These are phyloP conservation scores for Nemotelus pantherinus DNA, from an alignment of 2,888 invertebrate species.

Conservation along the genomic window DNA sequence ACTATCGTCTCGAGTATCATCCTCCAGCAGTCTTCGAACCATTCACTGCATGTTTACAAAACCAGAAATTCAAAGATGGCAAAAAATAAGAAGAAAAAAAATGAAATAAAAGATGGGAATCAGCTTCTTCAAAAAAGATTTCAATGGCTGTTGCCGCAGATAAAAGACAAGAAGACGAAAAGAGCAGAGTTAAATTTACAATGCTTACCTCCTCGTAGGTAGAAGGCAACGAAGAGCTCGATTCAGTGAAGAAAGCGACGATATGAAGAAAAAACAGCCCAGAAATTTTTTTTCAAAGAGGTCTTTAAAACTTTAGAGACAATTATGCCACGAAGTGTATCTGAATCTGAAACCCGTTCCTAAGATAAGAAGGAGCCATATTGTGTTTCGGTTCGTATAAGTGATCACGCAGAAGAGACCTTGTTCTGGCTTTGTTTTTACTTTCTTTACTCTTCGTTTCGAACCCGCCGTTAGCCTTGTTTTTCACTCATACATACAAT, in stretches of 20 bases:
- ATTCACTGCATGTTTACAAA: slow-evolving; percentile 8
- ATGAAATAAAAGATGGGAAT: slow-evolving; percentile 17
- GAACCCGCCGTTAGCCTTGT: neutral
- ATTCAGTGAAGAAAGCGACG: slow-evolving; percentile 13
- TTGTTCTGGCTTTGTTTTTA: slow-evolving; percentile 9
- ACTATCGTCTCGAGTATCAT: slow-evolving; percentile 48
- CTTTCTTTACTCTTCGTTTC: neutral
- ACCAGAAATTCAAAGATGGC: slow-evolving; percentile 28
- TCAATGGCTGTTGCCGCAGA: slow-evolving; percentile 26
- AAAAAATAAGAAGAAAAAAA: slow-evolving; percentile 12
- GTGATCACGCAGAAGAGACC: slow-evolving; percentile 32
- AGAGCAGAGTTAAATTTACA: slow-evolving; percentile 10
- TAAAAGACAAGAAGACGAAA: slow-evolving; percentile 22
- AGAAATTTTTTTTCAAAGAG: slow-evolving; percentile 5
- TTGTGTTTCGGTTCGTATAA: slow-evolving; percentile 31
- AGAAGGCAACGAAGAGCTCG: slow-evolving; percentile 6
- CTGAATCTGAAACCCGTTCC: slow-evolving; percentile 37
- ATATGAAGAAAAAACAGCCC: slow-evolving; percentile 6
- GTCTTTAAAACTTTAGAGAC: slow-evolving; percentile 29
- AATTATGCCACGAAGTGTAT: slow-evolving; percentile 19
- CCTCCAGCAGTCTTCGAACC: neutral
- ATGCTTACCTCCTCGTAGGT: slow-evolving; percentile 24
- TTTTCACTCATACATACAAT: neutral
- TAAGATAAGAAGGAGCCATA: slow-evolving; percentile 34
- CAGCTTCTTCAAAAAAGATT: slow-evolving; percentile 37